These are phyloP conservation scores for Synergus laeviventris DNA, from an alignment of 2,888 invertebrate genomes.

Conservation along the genomic window DNA sequence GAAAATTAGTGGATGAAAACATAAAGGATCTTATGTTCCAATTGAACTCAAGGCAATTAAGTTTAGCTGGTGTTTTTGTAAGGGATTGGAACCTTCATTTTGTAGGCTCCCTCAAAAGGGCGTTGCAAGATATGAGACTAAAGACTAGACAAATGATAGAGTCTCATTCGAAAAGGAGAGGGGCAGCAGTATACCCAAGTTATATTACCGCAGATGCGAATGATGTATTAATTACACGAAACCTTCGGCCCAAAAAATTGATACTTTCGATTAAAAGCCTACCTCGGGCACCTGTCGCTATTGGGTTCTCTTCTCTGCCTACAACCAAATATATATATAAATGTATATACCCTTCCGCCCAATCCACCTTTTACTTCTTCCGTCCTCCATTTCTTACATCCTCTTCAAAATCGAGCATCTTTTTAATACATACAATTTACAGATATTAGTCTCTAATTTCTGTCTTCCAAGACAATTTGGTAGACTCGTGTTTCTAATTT, in stretches of 20 bases:
- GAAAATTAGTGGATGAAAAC: not conserved
- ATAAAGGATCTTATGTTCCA: not conserved
- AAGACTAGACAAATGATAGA: constrained; percentile 62
- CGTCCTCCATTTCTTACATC: constrained; percentile 26
- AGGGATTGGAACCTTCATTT: constrained; percentile 51
- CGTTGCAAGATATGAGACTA: constrained; percentile 51
- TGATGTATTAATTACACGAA: constrained; percentile 44
- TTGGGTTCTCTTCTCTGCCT: constrained; percentile 39
- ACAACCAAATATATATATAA: constrained; percentile 22
- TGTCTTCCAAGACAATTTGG: not conserved
- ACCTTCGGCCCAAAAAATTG: constrained; percentile 45
- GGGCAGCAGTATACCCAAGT: constrained; percentile 48
- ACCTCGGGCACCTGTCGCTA: constrained; percentile 52
- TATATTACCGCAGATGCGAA: constrained; percentile 30
- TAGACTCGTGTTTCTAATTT: constrained; percentile 8
- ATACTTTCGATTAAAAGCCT: constrained; percentile 40
- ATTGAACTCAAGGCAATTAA: constrained; percentile 4
- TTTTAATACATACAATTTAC: constrained; percentile 3
- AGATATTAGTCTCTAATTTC: constrained; percentile 18
- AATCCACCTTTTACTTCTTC: constrained; percentile 35
- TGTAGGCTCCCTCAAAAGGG: constrained; percentile 42
- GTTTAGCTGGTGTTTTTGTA: constrained; percentile 1
- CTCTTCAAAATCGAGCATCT: constrained; percentile 13
- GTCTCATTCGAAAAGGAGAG: constrained; percentile 27
- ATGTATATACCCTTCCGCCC: constrained; percentile 14